These are phyloP conservation scores for Tuta absoluta DNA, from an alignment of 2,888 invertebrate species.

Conservation along the genomic window DNA sequence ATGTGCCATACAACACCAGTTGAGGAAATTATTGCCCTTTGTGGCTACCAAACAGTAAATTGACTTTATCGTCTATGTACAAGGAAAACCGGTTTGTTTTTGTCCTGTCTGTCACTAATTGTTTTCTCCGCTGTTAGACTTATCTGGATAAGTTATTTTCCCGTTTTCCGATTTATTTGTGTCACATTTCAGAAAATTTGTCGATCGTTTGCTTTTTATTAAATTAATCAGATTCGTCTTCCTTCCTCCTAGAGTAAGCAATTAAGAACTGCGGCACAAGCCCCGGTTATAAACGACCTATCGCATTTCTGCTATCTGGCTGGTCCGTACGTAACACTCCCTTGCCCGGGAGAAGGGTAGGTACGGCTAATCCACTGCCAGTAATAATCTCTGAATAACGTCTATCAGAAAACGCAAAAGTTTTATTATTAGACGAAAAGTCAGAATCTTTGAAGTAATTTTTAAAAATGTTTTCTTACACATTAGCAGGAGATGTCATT, in stretches of 20 bases:
- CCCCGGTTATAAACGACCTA: neutral
- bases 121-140: neutral
- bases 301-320: neutral
- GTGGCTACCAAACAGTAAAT: conserved; percentile 10
- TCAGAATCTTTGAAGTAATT: neutral
- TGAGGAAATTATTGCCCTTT: conserved; percentile 20
- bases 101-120: neutral
- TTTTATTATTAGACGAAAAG: neutral
- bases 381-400: neutral
- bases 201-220: neutral
- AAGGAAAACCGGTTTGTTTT: conserved; percentile 2
- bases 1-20: neutral
- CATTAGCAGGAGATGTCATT: conserved; percentile 42
- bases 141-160: neutral
- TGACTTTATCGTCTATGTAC: neutral
- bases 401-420: neutral
- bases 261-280: neutral
- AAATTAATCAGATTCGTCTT: neutral
- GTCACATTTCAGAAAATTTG: neutral
- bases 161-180: neutral
- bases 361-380: neutral
- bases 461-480: conserved; percentile 31
- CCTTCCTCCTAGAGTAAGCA: neutral
- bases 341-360: neutral
- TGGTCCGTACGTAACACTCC: neutral